Conservation (phyloP, 2,888 invertebrate species). For the Brachyopa scutellaris region DNA sequence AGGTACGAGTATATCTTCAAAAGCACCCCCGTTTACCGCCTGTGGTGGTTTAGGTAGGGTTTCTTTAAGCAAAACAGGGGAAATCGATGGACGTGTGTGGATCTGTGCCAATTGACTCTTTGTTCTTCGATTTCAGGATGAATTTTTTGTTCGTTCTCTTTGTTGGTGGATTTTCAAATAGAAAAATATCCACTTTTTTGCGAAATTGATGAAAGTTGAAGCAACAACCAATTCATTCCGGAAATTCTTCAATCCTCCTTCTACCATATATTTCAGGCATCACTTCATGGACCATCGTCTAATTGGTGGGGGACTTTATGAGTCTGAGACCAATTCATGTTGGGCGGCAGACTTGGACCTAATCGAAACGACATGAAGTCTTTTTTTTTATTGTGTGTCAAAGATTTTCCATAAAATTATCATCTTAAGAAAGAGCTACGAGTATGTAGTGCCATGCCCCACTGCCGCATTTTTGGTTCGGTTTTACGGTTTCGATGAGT, state of each 20-base stretch:
- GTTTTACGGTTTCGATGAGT: constrained; percentile 43
- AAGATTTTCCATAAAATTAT: constrained; percentile 32
- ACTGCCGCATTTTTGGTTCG: neutral
- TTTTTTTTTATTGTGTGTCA: neutral
- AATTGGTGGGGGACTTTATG: neutral
- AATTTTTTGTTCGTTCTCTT: constrained; percentile 42
- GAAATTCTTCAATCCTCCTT: constrained; percentile 16
- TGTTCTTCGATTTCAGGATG: constrained; percentile 46
- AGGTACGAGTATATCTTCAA: constrained; percentile 31
- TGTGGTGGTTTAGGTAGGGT: constrained; percentile 30
- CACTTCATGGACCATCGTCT: neutral
- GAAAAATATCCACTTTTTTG: neutral
- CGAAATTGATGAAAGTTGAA: constrained; percentile 51
- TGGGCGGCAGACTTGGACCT: constrained; percentile 1
- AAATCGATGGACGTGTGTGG: constrained; percentile 40
- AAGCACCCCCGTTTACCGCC: constrained; percentile 37
- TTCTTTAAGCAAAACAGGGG: constrained; percentile 37
- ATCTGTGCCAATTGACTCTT: constrained; percentile 66
- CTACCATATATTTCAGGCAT: neutral
- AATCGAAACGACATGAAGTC: constrained; percentile 7
- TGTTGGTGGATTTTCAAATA: neutral
- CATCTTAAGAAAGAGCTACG: constrained; percentile 27
- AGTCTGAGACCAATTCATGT: neutral
- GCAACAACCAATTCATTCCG: constrained; percentile 32
- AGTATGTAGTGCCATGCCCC: neutral